Evolutionary conservation across 2,113 vertebrate species (phyloP), one percentile per base, ranked within the genome.

Genomic region (Coptodon rendalli): DNA sequence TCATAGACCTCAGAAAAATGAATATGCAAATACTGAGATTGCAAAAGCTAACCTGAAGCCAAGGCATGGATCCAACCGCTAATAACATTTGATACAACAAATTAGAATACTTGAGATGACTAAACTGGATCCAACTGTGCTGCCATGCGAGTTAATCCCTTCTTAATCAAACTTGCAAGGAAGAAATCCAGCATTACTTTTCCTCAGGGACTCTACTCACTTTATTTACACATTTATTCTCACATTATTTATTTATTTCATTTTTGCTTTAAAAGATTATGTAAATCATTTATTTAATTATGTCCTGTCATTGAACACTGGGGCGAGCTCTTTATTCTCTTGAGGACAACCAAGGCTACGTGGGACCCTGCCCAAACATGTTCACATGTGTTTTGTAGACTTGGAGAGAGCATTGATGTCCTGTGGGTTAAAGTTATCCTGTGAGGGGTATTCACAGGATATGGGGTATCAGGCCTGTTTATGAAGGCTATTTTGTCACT

Each of bases 31-130:
- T 79, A 54, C 3, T 14, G 40, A 86, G 82, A 84, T 57, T 88
- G 43, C 34, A 85, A 82, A 89, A 85, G 82, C 73, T 87, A 87
- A 90, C 86, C 90, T 81, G 85, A 52, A 87, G 93, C 87, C 73
- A 81, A 76, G 84, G 66, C 86, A 84, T 83, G 71, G 66, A 87
- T 87, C 73, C 80, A 91, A 81, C n/a, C 31, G 38, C 54, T 81
- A 86, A 88, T 83, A 87, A 87, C 27, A 66, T 88, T 80, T 83
- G 78, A 86, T 79, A 83, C 31, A 81, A 89, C 79, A 85, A 86
- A 90, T 81, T 86, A 52, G 81, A 90, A 91, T 81, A 89, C 84
- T 84, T 90, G 48, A 90, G 56, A 89, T 57, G 84, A 87, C 88
- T 84, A 84, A 92, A 89, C 57, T 84, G 83, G 29, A 84, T 88